phyloP scores from a whole-genome alignment of 2,113 vertebrate genomes.

The Dicaeum eximium region DNA sequence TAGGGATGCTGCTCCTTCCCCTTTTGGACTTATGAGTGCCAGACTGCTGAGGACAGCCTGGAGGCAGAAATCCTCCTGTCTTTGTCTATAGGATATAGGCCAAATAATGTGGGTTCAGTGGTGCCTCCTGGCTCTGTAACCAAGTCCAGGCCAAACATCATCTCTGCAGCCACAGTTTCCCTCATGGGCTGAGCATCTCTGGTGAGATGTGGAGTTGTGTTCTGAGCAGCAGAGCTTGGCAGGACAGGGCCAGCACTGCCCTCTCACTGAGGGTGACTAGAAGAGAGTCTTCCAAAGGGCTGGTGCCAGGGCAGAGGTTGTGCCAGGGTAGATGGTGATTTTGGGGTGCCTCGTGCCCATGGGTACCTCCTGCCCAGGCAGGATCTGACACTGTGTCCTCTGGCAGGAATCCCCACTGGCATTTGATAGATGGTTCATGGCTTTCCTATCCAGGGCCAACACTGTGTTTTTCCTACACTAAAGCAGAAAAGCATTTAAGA shows the following conservation, averaged over 20 bases:
- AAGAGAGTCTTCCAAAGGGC: not conserved
- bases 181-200: fast-evolving
- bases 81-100: not conserved
- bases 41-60: not conserved
- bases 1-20: not conserved
- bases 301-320: not conserved
- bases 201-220: fast-evolving
- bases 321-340: not conserved
- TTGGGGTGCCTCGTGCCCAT: not conserved
- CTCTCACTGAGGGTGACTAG: not conserved
- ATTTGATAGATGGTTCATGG: not conserved
- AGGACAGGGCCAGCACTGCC: not conserved
- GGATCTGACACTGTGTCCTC: not conserved
- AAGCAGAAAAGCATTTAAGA: not conserved
- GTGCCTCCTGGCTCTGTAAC: not conserved
- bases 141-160: not conserved
- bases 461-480: not conserved
- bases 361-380: fast-evolving
- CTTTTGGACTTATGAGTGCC: not conserved
- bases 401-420: not conserved
- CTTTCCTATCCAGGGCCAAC: not conserved
- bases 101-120: not conserved
- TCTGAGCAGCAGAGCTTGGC: not conserved
- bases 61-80: not conserved
- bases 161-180: not conserved